Evolutionary conservation across 2,888 invertebrate genomes (phyloP).

Genomic region (Clistopyga incitator): DNA sequence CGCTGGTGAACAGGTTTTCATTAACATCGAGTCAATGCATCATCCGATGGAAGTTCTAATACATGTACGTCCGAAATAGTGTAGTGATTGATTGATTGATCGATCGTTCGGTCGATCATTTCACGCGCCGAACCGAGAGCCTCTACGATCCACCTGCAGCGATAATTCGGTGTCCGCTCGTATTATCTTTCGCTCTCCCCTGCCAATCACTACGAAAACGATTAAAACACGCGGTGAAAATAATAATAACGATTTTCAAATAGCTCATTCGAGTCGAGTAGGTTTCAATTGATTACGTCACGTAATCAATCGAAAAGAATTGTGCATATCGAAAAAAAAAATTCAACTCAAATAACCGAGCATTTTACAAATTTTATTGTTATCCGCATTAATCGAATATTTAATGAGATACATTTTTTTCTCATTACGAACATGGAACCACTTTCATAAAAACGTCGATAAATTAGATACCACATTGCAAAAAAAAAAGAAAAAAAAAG

Average conservation of each 20-base stretch:
- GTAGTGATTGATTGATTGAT: slow-evolving; percentile 59
- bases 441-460: background rate
- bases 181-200: slow-evolving; percentile 33
- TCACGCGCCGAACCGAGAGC: slow-evolving; percentile 36
- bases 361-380: background rate
- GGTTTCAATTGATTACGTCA: background rate
- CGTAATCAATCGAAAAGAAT: slow-evolving; percentile 2
- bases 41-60: slow-evolving; percentile 22
- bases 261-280: background rate
- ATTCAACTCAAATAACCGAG: background rate
- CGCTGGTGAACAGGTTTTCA: slow-evolving; percentile 36
- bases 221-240: slow-evolving; percentile 25
- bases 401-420: background rate
- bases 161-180: slow-evolving; percentile 57
- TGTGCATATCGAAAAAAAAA: background rate
- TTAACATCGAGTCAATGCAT: slow-evolving; percentile 41
- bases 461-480: background rate
- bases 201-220: slow-evolving; percentile 48
- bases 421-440: background rate
- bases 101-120: slow-evolving; percentile 54
- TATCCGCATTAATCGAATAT: background rate
- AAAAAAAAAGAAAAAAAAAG: background rate
- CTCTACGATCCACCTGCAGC: slow-evolving; percentile 58
- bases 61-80: slow-evolving; percentile 42
- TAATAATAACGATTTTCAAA: background rate